Percentiles rank a stretch among this genome's conserved stretches.
Evolutionary conservation across 2,888 invertebrate species (phyloP).

Genomic region (Standfussiana lucernea): DNA sequence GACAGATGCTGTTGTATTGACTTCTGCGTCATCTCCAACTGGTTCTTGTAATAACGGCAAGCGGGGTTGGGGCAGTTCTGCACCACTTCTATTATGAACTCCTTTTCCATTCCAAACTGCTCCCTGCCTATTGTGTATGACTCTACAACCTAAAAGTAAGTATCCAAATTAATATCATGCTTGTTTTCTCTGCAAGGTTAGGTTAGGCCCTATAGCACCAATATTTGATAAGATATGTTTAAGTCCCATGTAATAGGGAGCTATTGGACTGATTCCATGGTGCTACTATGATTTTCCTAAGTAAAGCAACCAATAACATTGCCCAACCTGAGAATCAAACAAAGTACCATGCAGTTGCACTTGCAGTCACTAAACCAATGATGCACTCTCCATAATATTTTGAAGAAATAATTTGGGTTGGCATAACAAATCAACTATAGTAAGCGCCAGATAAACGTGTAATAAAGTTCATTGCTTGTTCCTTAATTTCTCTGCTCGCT

Average conservation of each 20-base stretch:
- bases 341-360: background rate
- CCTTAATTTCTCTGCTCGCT: too few relatives aligned
- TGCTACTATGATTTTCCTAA: background rate
- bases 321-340: background rate
- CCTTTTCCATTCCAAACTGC: conserved; percentile 97
- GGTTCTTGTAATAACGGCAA: conserved; percentile 96
- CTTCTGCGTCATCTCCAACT: conserved; percentile 93
- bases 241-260: background rate
- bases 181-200: background rate
- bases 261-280: background rate
- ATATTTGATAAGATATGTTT: background rate
- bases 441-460: too few relatives aligned
- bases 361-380: background rate
- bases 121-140: conserved; percentile 96
- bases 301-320: background rate
- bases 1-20: conserved; percentile 93
- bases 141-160: conserved; percentile 92
- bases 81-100: conserved; percentile 96
- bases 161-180: background rate
- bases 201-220: too few relatives aligned
- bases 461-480: too few relatives aligned
- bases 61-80: conserved; percentile 97
- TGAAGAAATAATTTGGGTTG: background rate
- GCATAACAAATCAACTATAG: background rate
- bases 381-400: background rate